phyloP scores from a whole-genome alignment of 37 sponge, comb jelly and placozoan genomes.

The Ianthella basta region DNA sequence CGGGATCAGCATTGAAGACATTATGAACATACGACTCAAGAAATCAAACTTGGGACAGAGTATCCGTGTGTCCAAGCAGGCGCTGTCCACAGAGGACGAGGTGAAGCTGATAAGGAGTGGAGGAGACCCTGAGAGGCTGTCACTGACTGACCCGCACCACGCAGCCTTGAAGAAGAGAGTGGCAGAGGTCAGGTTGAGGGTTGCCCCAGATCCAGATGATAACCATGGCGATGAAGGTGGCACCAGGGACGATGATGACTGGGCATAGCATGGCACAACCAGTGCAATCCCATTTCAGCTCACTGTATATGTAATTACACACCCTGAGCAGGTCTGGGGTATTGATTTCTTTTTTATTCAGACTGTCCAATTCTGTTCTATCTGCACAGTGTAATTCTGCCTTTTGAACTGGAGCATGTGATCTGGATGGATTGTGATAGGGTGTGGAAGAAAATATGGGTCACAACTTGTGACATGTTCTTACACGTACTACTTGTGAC shows the following conservation, averaged over 20 bases:
- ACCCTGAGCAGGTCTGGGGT: no score
- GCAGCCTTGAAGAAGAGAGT: background rate
- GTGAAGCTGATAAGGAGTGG: slow-evolving; percentile 25
- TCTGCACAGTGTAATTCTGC: no score
- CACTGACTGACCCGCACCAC: slow-evolving; percentile 17
- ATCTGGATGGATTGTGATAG: no score
- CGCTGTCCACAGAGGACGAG: slow-evolving; percentile 16
- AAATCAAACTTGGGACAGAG: slow-evolving; percentile 21
- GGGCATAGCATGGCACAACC: background rate
- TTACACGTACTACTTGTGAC: no score
- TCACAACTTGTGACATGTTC: no score
- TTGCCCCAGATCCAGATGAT: slow-evolving; percentile 4
- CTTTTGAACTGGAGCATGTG: no score
- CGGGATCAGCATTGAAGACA: slow-evolving; percentile 38
- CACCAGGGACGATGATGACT: background rate
- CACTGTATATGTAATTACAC: no score
- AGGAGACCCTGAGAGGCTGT: slow-evolving; percentile 15
- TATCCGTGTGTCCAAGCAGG: background rate
- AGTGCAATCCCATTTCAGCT: no score
- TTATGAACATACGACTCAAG: slow-evolving; percentile 29
- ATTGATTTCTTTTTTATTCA: no score
- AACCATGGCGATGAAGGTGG: background rate
- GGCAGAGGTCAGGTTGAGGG: background rate
- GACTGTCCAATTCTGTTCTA: no score
- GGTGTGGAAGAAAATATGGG: no score